Percentiles rank a stretch among this genome's conserved stretches.
These are phyloP conservation scores for Drosophila obscura DNA, from an alignment of 1,140 invertebrate genomes.

Conservation along the genomic window DNA sequence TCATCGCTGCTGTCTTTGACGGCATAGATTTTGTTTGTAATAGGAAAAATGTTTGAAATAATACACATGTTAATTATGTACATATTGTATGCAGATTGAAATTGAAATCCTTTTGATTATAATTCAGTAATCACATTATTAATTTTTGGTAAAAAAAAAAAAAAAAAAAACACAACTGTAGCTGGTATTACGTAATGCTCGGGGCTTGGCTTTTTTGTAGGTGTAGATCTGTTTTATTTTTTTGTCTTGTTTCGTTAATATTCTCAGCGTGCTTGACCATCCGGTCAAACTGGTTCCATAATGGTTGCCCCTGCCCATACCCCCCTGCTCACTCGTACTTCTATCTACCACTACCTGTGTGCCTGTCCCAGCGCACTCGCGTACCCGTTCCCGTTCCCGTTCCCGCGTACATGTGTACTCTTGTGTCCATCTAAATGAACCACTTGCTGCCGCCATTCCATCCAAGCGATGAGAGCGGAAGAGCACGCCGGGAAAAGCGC, in stretches of 20 bases:
- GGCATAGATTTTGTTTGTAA: no score
- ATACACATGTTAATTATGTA: no score
- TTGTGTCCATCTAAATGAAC: slow-evolving; percentile 4
- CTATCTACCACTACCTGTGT: slow-evolving; percentile 33
- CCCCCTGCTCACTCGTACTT: slow-evolving; percentile 2
- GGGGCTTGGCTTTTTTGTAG: not conserved
- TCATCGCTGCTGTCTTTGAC: no score
- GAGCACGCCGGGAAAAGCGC: slow-evolving; percentile 24
- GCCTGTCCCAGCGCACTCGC: slow-evolving; percentile 10
- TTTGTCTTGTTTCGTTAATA: slow-evolving; percentile 31
- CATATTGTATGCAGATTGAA: no score
- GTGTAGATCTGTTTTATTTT: slow-evolving; percentile 4
- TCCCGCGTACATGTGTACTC: not conserved
- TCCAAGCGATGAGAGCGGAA: not conserved
- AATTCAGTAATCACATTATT: no score
- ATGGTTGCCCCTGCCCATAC: not conserved
- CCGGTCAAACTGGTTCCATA: slow-evolving; percentile 45
- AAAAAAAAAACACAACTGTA: no score
- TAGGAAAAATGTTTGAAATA: no score
- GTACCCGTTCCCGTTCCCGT: slow-evolving; percentile 36
- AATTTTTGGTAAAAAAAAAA: no score
- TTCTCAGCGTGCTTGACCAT: slow-evolving; percentile 49
- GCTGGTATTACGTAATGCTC: slow-evolving; percentile 31
- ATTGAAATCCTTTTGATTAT: no score
- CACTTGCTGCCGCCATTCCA: slow-evolving; percentile 12